phyloP scores from a whole-genome alignment of 2,113 vertebrate species.

The Bothrops jararaca region DNA sequence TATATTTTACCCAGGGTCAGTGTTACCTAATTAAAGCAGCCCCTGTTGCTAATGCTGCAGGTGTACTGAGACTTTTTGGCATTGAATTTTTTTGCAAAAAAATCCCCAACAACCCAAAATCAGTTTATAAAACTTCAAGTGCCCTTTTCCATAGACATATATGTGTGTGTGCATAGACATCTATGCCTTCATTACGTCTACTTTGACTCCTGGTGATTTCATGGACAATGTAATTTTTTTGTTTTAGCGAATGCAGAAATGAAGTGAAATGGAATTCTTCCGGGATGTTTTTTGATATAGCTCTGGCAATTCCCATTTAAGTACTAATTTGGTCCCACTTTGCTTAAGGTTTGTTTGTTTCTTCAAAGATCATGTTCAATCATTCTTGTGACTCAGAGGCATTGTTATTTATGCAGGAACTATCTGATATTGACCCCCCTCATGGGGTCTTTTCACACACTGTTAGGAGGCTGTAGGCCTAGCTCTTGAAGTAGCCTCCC shows the following conservation, averaged over 20 bases:
- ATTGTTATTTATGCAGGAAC: background rate
- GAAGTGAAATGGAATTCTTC: background rate
- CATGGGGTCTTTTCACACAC: background rate
- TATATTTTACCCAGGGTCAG: background rate
- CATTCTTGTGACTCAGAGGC: background rate
- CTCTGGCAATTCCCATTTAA: background rate
- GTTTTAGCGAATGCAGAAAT: background rate
- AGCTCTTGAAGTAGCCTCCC: background rate
- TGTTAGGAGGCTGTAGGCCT: background rate
- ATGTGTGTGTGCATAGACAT: background rate
- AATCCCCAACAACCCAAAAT: background rate
- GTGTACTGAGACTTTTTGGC: background rate
- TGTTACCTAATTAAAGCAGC: background rate
- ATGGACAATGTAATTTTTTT: background rate
- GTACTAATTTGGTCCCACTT: background rate
- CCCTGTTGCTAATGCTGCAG: background rate
- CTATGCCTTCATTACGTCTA: background rate
- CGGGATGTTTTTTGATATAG: background rate
- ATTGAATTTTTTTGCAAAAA: background rate
- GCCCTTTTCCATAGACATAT: background rate
- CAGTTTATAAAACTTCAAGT: background rate
- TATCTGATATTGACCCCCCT: background rate
- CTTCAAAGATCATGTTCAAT: background rate
- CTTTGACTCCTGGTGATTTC: background rate
- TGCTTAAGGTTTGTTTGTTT: background rate